Percentiles rank a stretch among this genome's conserved stretches.
Conservation (phyloP, 2,888 invertebrate genomes). For the Ormyrus pomaceus region DNA sequence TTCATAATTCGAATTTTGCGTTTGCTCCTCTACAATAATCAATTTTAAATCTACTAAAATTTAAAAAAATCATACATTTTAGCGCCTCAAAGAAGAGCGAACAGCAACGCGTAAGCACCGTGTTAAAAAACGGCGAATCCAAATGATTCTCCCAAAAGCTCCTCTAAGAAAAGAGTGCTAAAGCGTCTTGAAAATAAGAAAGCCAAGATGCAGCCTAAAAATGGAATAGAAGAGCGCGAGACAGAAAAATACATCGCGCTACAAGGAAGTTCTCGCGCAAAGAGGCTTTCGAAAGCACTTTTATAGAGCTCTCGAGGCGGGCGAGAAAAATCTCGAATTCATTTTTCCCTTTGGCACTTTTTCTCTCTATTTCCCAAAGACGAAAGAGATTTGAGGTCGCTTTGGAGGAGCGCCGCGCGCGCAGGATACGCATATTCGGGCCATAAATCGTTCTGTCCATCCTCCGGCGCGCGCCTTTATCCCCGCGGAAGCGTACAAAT, state of each 20-base stretch:
- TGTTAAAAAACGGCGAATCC: too few relatives aligned
- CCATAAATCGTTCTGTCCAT: constrained; percentile 55
- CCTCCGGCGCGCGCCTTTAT: constrained; percentile 44
- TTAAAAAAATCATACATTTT: too few relatives aligned
- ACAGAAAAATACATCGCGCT: constrained; percentile 32
- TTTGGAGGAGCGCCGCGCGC: background rate
- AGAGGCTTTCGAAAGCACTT: constrained; percentile 45
- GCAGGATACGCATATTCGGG: constrained; percentile 51
- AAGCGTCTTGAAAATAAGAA: too few relatives aligned
- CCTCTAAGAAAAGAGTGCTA: too few relatives aligned
- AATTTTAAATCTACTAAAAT: too few relatives aligned
- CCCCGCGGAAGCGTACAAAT: constrained; percentile 54
- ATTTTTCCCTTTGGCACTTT: constrained; percentile 56
- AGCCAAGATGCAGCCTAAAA: background rate
- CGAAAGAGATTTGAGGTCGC: constrained; percentile 50
- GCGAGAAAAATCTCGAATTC: constrained; percentile 52
- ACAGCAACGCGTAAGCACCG: too few relatives aligned
- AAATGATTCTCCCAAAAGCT: too few relatives aligned
- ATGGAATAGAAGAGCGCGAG: constrained; percentile 13
- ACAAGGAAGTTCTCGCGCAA: constrained; percentile 9
- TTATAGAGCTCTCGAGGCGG: background rate
- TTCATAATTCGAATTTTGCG: too few relatives aligned
- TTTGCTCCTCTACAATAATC: too few relatives aligned
- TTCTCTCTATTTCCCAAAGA: constrained; percentile 46
- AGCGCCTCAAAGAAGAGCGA: too few relatives aligned